Evolutionary conservation across 2,113 vertebrate genomes (phyloP).

Genomic region (Pitta sordida): DNA sequence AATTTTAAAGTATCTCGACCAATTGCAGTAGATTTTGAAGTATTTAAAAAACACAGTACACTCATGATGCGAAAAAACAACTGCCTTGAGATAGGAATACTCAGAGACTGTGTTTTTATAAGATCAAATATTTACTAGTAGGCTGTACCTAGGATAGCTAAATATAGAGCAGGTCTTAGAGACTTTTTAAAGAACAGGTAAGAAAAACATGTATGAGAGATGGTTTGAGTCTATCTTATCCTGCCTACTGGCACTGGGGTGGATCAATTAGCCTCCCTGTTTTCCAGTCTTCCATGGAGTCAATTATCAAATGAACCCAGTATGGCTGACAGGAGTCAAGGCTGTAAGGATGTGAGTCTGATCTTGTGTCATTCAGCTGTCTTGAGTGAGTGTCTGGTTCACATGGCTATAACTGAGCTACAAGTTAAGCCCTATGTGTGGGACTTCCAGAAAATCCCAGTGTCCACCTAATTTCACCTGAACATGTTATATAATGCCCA

Average conservation of each 20-base stretch:
- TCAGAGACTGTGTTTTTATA: background rate
- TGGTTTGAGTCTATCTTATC: background rate
- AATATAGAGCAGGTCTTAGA: background rate
- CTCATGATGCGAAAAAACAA: background rate
- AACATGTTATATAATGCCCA: background rate
- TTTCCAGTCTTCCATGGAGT: background rate
- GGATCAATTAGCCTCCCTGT: background rate
- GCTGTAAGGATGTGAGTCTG: background rate
- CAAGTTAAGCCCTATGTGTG: background rate
- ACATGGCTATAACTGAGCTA: background rate
- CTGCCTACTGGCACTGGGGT: background rate
- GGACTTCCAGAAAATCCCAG: background rate
- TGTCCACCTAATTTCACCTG: background rate
- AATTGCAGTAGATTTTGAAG: background rate
- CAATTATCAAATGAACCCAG: background rate
- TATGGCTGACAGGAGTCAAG: background rate
- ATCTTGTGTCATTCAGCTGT: background rate
- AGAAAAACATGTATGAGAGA: background rate
- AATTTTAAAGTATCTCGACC: background rate
- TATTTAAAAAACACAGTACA: background rate
- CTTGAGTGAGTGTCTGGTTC: background rate
- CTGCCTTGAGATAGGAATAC: background rate
- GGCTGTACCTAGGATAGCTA: background rate
- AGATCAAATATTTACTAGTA: background rate
- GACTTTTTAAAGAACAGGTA: background rate